Evolutionary conservation across 92 coral and sea anemone genomes (phyloP).

Genomic region (Epizoanthus stellaris): DNA sequence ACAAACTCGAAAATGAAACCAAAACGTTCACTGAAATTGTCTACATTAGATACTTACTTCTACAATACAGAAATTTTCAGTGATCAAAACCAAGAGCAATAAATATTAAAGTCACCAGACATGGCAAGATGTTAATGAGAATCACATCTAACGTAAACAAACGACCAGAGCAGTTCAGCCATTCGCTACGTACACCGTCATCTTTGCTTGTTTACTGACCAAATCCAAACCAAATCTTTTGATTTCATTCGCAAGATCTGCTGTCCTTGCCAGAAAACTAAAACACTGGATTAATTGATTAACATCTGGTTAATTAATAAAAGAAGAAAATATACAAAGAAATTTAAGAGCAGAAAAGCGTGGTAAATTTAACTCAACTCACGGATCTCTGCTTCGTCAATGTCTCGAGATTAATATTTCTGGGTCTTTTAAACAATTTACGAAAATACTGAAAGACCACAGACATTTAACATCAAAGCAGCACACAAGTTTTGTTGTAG

Average conservation of each 20-base stretch:
- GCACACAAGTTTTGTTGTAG: no score
- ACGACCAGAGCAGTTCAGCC: not conserved
- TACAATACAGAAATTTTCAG: not conserved
- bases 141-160: constrained; percentile 20
- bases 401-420: no score
- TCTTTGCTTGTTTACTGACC: not conserved
- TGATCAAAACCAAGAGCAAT: not conserved
- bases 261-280: not conserved
- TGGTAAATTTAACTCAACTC: not conserved
- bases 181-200: not conserved
- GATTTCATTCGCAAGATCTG: not conserved
- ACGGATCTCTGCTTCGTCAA: no score
- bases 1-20: not conserved
- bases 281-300: not conserved
- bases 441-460: no score
- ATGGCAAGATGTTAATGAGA: not conserved
- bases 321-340: no score
- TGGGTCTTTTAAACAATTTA: no score
- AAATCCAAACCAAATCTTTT: not conserved
- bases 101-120: not conserved
- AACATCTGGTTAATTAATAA: not conserved
- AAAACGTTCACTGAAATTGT: not conserved
- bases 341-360: not conserved
- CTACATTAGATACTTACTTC: not conserved
- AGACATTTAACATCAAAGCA: no score